phyloP scores from a whole-genome alignment of 92 coral and sea anemone species.

The Siderastrea siderea region DNA sequence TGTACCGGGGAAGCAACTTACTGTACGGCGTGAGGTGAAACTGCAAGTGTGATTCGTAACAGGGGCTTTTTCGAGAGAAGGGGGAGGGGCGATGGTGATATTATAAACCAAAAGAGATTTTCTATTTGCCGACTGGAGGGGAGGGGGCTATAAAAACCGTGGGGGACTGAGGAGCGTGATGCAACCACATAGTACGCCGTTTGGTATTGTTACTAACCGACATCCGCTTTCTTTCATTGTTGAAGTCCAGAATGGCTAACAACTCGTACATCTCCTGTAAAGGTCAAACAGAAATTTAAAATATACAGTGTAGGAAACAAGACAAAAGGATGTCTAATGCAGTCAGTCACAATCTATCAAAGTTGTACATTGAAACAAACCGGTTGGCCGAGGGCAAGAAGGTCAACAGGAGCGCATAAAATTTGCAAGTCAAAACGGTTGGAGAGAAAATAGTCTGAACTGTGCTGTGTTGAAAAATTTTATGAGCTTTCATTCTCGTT shows the following conservation, averaged over 20 bases:
- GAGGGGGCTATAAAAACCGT: neutral
- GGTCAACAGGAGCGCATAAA: too few species aligned
- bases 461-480: too few species aligned
- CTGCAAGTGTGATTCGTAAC: too few species aligned
- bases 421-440: too few species aligned
- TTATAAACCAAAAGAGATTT: neutral
- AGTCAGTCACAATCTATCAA: neutral
- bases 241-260: constrained; percentile 93
- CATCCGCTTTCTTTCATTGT: constrained; percentile 97
- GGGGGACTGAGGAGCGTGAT: too few species aligned
- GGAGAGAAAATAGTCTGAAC: too few species aligned
- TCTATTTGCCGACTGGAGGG: neutral
- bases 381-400: too few species aligned
- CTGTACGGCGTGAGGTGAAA: too few species aligned
- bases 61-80: neutral
- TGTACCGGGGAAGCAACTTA: too few species aligned
- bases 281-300: neutral
- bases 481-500: too few species aligned
- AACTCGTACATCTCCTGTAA: constrained; percentile 89
- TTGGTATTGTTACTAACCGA: constrained; percentile 76
- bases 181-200: neutral
- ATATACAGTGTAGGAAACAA: neutral
- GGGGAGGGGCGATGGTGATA: neutral
- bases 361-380: too few species aligned
- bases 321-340: neutral